Conservation (phyloP, 2,113 vertebrate species). For the Xenus cinereus region DNA sequence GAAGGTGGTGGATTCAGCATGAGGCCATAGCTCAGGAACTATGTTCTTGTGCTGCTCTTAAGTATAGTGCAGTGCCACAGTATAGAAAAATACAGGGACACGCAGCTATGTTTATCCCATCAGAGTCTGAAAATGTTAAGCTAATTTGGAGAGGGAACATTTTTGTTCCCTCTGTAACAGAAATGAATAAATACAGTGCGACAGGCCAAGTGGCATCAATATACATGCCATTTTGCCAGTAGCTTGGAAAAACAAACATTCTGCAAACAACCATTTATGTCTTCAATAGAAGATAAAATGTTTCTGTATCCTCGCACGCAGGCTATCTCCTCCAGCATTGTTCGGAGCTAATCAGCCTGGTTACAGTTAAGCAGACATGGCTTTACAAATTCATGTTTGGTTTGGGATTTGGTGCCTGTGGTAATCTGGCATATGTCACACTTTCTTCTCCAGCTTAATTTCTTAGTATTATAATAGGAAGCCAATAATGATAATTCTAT, state of each 20-base stretch:
- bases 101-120: not conserved
- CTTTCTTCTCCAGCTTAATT: not conserved
- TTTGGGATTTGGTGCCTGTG: not conserved
- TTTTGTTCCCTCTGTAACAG: not conserved
- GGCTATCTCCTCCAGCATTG: not conserved
- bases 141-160: not conserved
- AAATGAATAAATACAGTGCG: not conserved
- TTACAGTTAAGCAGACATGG: not conserved
- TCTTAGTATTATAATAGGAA: not conserved
- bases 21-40: not conserved
- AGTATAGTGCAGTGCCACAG: not conserved
- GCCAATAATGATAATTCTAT: not conserved
- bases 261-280: not conserved
- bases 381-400: not conserved
- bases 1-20: not conserved
- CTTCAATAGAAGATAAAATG: not conserved
- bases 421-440: not conserved
- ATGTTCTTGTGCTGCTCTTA: not conserved
- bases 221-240: not conserved
- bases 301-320: not conserved
- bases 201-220: not conserved
- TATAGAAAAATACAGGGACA: not conserved
- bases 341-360: not conserved
- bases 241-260: constrained; percentile 21
- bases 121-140: not conserved